A percentile compares a stretch with the other conserved stretches of the same genome.
These are phyloP conservation scores for Lagopus leucura DNA, from an alignment of 2,113 vertebrate species.

Conservation along the genomic window DNA sequence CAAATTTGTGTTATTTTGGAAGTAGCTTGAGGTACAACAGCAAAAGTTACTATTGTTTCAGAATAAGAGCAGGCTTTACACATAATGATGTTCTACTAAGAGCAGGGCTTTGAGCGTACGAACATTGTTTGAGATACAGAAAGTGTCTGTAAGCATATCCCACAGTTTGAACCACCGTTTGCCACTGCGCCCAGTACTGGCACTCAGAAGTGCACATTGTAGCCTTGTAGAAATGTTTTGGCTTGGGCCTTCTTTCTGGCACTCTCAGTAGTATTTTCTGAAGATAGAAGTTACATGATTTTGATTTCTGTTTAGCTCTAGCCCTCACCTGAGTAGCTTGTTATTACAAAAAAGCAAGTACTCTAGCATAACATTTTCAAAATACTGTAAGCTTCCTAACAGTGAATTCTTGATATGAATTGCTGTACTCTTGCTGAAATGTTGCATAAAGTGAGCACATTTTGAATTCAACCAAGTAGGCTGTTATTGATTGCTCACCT, in stretches of 20 bases:
- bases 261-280: not conserved
- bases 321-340: not conserved
- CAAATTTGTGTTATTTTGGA: not conserved
- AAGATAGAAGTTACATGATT: not conserved
- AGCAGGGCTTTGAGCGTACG: not conserved
- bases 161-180: accelerated
- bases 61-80: not conserved
- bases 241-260: accelerated
- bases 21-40: not conserved
- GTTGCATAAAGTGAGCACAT: accelerated
- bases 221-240: not conserved
- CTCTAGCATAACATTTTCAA: accelerated
- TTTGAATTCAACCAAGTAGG: not conserved
- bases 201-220: accelerated
- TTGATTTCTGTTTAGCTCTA: not conserved
- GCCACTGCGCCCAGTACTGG: not conserved
- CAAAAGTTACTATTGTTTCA: not conserved
- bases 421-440: not conserved
- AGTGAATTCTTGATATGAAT: not conserved
- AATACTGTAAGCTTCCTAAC: not conserved
- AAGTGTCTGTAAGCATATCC: accelerated
- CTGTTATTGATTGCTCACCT: not conserved
- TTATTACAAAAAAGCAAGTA: not conserved
- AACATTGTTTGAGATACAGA: not conserved
- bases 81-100: not conserved